These are phyloP conservation scores for Rhinichthys klamathensis DNA, from an alignment of 2,113 vertebrate genomes.

Conservation along the genomic window DNA sequence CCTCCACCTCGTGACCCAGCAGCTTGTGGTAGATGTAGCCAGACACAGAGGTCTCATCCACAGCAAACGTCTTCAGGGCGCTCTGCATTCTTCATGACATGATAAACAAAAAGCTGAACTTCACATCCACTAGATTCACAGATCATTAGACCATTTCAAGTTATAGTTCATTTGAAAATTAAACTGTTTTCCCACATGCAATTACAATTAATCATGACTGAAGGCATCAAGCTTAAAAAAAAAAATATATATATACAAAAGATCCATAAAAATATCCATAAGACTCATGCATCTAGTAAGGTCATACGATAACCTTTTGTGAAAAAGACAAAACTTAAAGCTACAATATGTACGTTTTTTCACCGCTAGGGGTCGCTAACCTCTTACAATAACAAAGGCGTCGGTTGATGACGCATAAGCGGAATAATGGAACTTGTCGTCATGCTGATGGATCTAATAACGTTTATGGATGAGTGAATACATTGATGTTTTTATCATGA, in stretches of 20 bases:
- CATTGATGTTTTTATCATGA: too few species aligned
- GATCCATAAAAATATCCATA: not conserved
- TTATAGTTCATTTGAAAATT: not conserved
- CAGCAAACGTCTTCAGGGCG: constrained; percentile 94
- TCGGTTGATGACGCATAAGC: too few species aligned
- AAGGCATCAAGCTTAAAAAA: not conserved
- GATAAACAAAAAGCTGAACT: not conserved
- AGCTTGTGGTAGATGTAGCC: constrained; percentile 99
- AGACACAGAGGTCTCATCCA: constrained; percentile 97
- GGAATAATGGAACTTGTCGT: too few species aligned
- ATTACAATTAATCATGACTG: not conserved
- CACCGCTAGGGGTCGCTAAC: too few species aligned
- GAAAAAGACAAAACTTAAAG: not conserved
- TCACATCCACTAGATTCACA: too few species aligned
- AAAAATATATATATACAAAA: not conserved
- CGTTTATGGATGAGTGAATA: too few species aligned
- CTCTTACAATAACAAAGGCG: too few species aligned
- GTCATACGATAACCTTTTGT: not conserved
- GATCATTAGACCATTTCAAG: not conserved
- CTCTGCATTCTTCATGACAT: constrained; percentile 89
- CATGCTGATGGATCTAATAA: too few species aligned
- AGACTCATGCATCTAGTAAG: not conserved
- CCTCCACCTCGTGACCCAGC: constrained; percentile 95
- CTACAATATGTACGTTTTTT: too few species aligned
- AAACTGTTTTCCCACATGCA: not conserved